Percentiles rank a stretch among this genome's conserved stretches.
These are phyloP conservation scores for Mormyrus iriodes DNA, from an alignment of 2,113 vertebrate genomes.

Conservation along the genomic window DNA sequence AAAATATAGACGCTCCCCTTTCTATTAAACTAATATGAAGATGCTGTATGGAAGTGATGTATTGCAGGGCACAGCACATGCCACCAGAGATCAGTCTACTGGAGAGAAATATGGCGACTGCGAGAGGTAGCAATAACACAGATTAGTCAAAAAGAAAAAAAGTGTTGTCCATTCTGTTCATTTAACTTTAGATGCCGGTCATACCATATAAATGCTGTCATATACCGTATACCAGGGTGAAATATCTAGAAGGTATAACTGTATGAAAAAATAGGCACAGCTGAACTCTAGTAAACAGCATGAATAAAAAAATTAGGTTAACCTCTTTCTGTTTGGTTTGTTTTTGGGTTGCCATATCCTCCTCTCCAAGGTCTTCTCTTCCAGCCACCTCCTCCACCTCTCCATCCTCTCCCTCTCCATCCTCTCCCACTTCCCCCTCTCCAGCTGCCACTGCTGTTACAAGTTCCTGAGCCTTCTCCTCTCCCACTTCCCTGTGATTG, in stretches of 20 bases:
- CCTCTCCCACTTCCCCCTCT: slow-evolving; percentile 43
- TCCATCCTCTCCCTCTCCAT: slow-evolving; percentile 15
- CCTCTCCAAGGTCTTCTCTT: slow-evolving; percentile 24
- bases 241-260: background rate
- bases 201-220: background rate
- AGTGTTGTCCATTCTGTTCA: background rate
- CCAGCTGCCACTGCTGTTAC: slow-evolving; percentile 40
- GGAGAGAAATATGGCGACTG: background rate
- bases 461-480: slow-evolving; percentile 45
- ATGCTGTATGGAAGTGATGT: background rate
- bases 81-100: background rate
- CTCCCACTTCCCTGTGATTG: slow-evolving; percentile 55
- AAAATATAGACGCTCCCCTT: too few relatives aligned
- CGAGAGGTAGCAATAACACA: background rate
- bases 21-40: background rate
- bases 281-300: background rate
- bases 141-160: background rate
- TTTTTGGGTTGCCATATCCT: slow-evolving; percentile 29
- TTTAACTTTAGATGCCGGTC: background rate
- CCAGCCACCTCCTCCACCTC: slow-evolving; percentile 28
- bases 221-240: background rate
- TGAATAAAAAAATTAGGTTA: background rate
- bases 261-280: background rate
- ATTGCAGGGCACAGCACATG: background rate
- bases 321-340: background rate